phyloP scores from a whole-genome alignment of 2,113 vertebrate genomes.

The Tachysurus vachellii region DNA sequence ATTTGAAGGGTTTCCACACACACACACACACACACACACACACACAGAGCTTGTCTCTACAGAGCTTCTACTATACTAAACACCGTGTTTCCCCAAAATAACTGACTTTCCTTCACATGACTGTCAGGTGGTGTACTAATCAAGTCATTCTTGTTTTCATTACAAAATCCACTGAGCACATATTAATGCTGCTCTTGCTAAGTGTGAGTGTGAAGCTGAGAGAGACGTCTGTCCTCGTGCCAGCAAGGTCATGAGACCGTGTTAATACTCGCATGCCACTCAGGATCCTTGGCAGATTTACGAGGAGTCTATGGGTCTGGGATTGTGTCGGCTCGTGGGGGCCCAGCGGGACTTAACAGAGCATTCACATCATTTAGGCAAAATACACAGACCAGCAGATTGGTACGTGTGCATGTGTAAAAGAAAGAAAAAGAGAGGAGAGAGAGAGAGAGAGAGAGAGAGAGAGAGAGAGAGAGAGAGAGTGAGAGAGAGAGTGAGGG shows the following conservation, averaged over 20 bases:
- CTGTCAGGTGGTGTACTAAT: constrained; percentile 39
- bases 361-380: constrained; percentile 28
- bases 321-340: constrained; percentile 41
- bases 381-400: constrained; percentile 28
- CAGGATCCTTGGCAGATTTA: constrained; percentile 61
- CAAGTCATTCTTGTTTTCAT: neutral
- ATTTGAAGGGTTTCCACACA: neutral
- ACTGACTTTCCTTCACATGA: constrained; percentile 59
- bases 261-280: constrained; percentile 56
- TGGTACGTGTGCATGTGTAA: neutral
- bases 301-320: constrained; percentile 40
- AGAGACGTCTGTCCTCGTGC: constrained; percentile 49
- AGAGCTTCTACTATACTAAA: neutral
- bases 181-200: constrained; percentile 7
- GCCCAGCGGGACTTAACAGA: constrained; percentile 32
- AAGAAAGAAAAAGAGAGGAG: too few species aligned
- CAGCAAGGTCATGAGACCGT: constrained; percentile 51
- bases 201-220: neutral
- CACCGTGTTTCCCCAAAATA: constrained; percentile 39
- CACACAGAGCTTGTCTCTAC: neutral
- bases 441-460: too few species aligned
- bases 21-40: neutral
- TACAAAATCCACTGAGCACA: constrained; percentile 27
- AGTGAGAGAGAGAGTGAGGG: too few species aligned
- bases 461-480: too few species aligned